These are phyloP conservation scores for Nephrotoma flavescens DNA, from an alignment of 2,888 invertebrate species.

Conservation along the genomic window DNA sequence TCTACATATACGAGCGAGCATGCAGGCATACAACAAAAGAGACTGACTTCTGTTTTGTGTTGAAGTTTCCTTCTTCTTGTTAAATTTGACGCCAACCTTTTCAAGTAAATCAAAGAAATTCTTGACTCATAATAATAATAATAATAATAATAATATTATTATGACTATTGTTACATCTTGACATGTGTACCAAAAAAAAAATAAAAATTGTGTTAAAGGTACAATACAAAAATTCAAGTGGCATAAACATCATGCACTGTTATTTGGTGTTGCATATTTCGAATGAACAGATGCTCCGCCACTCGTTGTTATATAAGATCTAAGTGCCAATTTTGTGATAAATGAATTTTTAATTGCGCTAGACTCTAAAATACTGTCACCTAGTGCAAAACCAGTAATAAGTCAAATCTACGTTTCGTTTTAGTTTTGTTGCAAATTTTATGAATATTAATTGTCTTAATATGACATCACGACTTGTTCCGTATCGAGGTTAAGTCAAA, in stretches of 20 bases:
- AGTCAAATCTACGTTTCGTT: neutral
- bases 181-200: neutral
- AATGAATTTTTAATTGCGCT: neutral
- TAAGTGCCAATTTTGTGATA: neutral
- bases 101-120: neutral
- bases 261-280: neutral
- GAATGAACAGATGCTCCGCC: neutral
- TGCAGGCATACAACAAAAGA: neutral
- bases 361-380: neutral
- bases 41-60: neutral
- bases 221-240: neutral
- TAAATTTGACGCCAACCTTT: neutral
- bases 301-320: neutral
- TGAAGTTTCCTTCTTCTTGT: neutral
- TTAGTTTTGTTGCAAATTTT: neutral
- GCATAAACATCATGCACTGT: neutral
- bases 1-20: neutral
- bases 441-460: neutral
- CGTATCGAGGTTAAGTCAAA: neutral
- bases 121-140: neutral
- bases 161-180: neutral
- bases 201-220: neutral
- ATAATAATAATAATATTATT: neutral
- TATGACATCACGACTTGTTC: neutral
- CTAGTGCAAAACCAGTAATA: neutral